Evolutionary conservation across 1,140 invertebrate genomes (phyloP).

Genomic region (Drosophila pandora): DNA sequence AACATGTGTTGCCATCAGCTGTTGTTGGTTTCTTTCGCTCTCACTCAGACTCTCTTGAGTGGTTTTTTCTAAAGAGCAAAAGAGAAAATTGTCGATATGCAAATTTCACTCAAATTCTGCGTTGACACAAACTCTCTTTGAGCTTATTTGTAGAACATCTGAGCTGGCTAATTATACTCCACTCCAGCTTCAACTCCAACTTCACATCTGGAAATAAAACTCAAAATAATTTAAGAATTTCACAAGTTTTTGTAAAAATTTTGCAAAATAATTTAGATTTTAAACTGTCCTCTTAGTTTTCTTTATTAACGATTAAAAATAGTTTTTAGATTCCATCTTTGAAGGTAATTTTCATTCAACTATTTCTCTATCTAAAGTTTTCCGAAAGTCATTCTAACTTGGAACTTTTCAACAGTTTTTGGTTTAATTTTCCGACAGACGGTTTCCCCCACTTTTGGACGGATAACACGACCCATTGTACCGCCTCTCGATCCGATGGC

Average conservation of each 20-base stretch:
- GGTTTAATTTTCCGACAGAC: background rate
- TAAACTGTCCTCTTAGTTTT: background rate
- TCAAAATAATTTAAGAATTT: background rate
- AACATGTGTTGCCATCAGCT: slow-evolving; percentile 48
- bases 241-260: background rate
- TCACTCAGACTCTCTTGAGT: slow-evolving; percentile 13
- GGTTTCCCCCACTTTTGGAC: background rate
- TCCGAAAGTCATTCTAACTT: background rate
- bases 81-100: background rate
- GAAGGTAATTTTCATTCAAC: background rate
- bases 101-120: background rate
- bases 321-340: too few species aligned
- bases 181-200: background rate
- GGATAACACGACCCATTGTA: slow-evolving; percentile 44
- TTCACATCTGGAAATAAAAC: background rate
- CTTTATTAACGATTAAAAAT: too few species aligned
- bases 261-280: background rate
- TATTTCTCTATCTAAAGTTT: background rate
- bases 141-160: background rate
- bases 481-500: slow-evolving; percentile 25
- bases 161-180: background rate
- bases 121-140: background rate
- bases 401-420: background rate
- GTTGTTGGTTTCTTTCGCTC: slow-evolving; percentile 8
- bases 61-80: background rate